These are phyloP conservation scores for Heliconius charithonia DNA, from an alignment of 2,888 invertebrate species.

Conservation along the genomic window DNA sequence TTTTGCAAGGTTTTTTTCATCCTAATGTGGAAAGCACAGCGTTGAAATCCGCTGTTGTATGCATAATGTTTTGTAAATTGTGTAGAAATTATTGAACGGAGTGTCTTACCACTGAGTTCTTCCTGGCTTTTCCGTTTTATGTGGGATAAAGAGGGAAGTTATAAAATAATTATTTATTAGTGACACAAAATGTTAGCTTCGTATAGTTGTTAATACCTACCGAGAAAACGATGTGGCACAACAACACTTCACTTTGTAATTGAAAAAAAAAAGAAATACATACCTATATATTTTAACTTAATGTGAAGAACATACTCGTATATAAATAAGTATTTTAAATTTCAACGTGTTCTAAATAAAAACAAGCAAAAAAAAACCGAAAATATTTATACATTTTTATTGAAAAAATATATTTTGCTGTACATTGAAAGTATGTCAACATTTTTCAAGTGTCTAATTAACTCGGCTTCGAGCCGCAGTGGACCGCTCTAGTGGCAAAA, in stretches of 20 bases:
- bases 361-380: background rate
- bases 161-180: too few species aligned
- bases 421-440: conserved; percentile 19
- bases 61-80: background rate
- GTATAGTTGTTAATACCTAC: too few species aligned
- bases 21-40: background rate
- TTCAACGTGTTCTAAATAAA: background rate
- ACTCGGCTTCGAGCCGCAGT: background rate
- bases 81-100: background rate
- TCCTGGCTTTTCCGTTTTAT: too few species aligned
- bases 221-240: too few species aligned
- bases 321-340: background rate
- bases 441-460: conserved; percentile 26
- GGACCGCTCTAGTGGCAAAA: background rate
- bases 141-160: too few species aligned
- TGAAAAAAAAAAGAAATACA: background rate
- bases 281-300: background rate
- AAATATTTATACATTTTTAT: background rate
- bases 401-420: background rate
- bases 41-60: background rate
- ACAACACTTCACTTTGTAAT: too few species aligned
- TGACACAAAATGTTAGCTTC: too few species aligned
- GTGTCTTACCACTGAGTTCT: background rate
- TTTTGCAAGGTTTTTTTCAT: background rate
- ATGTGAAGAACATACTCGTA: background rate